phyloP scores from a whole-genome alignment of 1,140 invertebrate genomes.

The Parapsyche elsis region DNA sequence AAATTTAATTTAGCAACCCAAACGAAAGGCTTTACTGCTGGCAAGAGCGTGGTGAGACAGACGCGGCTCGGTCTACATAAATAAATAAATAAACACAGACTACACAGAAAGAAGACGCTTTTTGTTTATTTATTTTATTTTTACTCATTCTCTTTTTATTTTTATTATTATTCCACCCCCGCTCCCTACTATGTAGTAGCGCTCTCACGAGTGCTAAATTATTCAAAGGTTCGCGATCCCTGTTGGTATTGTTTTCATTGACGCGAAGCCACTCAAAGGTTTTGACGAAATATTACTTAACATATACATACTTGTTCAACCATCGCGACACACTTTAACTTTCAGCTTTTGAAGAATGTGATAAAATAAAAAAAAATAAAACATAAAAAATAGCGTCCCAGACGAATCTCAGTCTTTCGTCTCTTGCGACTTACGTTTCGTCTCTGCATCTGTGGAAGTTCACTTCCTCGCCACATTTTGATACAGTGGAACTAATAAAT shows the following conservation, averaged over 20 bases:
- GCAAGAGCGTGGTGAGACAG: not conserved
- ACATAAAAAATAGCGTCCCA: too few species aligned
- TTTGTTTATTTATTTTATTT: conserved; percentile 32
- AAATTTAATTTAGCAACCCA: not conserved
- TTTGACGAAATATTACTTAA: not conserved
- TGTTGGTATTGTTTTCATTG: conserved; percentile 52
- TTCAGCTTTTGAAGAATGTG: too few species aligned
- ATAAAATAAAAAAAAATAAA: not conserved
- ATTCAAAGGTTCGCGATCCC: conserved; percentile 46
- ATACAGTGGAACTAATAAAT: conserved; percentile 43
- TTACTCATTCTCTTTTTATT: not conserved
- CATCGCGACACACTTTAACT: too few species aligned
- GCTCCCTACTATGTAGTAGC: not conserved
- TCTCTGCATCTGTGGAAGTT: not conserved
- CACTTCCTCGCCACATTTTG: conserved; percentile 23
- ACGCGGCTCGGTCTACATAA: not conserved
- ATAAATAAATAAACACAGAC: conserved; percentile 34
- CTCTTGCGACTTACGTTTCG: not conserved
- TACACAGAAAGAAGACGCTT: not conserved
- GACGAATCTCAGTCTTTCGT: not conserved
- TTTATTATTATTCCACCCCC: not conserved
- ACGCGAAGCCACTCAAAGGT: conserved; percentile 1
- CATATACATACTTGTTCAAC: too few species aligned
- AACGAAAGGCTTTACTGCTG: conserved; percentile 15
- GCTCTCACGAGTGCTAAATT: conserved; percentile 33